Evolutionary conservation across 2,797 vertebrate species (phyloP), one percentile per base, ranked within the genome.

Genomic region (Eremophila alpestris): DNA sequence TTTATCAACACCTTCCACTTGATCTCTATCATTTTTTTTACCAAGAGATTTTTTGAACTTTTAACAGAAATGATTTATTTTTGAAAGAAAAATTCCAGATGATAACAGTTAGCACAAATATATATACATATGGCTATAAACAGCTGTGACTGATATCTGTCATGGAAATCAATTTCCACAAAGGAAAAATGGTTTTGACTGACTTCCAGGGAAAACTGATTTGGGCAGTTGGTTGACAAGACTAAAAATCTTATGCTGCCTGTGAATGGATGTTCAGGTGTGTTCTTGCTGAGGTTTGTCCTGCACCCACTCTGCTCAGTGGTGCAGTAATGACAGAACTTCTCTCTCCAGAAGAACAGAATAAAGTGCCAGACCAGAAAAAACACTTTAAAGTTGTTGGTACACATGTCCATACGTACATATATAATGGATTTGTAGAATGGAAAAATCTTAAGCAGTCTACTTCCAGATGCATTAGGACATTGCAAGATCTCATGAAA

Each of bases 251-350:
- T 51, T 51, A 26, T 24, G 4, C 36, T 79, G 34, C 34, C 24
- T 19, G 5, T 60, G 52, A 67, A 54, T 2, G 6, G 17, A 7
- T 34, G 54, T 62, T 74, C 0, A 0, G 83, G 23, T 45, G 10
- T 75, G 27, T 11, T 51, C 21, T 5, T 58, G 13, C 34, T 78
- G 55, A 69, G 17, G 36, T 51, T 91, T 65, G 63, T 78, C 27
- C 46, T 52, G 40, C 15, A 59, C 13, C 34, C 30, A 5, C 3
- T 78, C 23, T 62, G 52, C 49, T 71, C 48, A 59, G 0, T n/a
- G 40, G 21, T 63, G 59, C 51, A 45, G 18, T 26, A 52, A 13
- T 76, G 59, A 41, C 12, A 40, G 15, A 63, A 20, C 6, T 78
- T 46, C 26, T 75, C 15, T 78, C 40, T 89, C 19, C 38, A 58